phyloP scores from a whole-genome alignment of 1,140 invertebrate species.

The Cephus cinctus region DNA sequence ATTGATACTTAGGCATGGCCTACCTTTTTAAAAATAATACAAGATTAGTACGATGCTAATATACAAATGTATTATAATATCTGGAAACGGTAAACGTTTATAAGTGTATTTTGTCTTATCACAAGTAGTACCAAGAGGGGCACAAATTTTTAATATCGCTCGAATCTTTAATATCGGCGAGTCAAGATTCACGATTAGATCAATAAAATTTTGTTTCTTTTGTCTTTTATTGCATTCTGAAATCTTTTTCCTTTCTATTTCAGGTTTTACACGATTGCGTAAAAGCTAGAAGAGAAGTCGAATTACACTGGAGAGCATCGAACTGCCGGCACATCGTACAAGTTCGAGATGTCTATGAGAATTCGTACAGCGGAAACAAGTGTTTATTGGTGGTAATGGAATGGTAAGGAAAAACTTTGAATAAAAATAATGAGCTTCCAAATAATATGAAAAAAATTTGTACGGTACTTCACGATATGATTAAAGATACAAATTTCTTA shows the following conservation, averaged over 20 bases:
- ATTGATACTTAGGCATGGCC: too few species aligned
- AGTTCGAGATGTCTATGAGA: slow-evolving; percentile 93
- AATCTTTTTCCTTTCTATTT: too few species aligned
- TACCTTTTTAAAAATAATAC: too few species aligned
- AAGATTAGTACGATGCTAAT: too few species aligned
- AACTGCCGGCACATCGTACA: slow-evolving; percentile 89
- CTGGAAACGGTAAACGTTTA: too few species aligned
- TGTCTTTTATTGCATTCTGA: too few species aligned
- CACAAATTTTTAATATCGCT: slow-evolving; percentile 4
- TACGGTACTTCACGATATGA: slow-evolving; percentile 6
- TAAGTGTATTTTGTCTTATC: too few species aligned
- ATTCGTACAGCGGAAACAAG: slow-evolving; percentile 84
- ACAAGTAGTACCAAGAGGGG: too few species aligned
- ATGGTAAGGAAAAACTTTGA: slow-evolving; percentile 65
- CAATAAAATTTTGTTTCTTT: slow-evolving; percentile 12
- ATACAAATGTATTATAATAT: too few species aligned
- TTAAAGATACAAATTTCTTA: slow-evolving; percentile 17
- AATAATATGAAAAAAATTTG: slow-evolving; percentile 2
- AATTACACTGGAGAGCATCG: slow-evolving; percentile 91
- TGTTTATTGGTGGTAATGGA: slow-evolving; percentile 97
- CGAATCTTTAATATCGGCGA: slow-evolving; percentile 10
- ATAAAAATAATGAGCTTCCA: background rate
- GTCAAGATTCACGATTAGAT: background rate
- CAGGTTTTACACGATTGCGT: slow-evolving; percentile 87
- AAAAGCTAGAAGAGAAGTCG: slow-evolving; percentile 92